Evolutionary conservation across 2,888 invertebrate species (phyloP), one percentile per base, ranked within the genome.

Genomic region (Mythimna loreyi): DNA sequence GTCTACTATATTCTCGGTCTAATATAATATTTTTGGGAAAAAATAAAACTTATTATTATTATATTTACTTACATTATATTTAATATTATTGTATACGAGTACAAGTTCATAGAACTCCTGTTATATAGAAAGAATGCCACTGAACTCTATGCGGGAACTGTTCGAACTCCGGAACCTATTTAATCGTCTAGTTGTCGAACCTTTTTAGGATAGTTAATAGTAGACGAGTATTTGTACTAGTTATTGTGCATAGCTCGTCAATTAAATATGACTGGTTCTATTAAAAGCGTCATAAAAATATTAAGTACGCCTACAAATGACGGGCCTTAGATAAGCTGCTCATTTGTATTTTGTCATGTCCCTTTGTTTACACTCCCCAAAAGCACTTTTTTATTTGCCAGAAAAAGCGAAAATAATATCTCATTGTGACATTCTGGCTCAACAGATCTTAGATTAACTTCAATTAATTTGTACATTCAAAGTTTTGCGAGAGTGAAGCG

Each of bases 311-410:
- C 68, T 65, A 78, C 68, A 83, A 86, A 85, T 85, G 78, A 77
- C 63, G 78, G 79, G 78, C 75, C 83, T 85, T 81, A 85, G 87
- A 85, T 87, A 86, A 87, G 83, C 83, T 78, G 77, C 72, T 82
- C 85, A 84, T 87, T 87, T 85, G 84, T 84, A 81, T 81, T 81
- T 80, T 75, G 78, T 83, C 76, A 77, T 84, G 86, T 86, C 78
- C 75, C 74, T 83, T 87, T 88, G 86, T 87, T 85, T 81, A 77
- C 77, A 72, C 68, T 62, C 57, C 70, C 72, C 64, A 71, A 80
- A 75, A 66, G 71, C 78, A 71, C 72, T 78, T 82, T 76, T 84
- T 85, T 81, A 84, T 77, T 64, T 70, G 60, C 60, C 58, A 66
- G 69, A 84, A 83, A 83, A 84, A 81, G 70, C 71, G 81, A 84